Evolutionary conservation across 2,113 vertebrate genomes (phyloP).

Genomic region (Apteryx mantelli): DNA sequence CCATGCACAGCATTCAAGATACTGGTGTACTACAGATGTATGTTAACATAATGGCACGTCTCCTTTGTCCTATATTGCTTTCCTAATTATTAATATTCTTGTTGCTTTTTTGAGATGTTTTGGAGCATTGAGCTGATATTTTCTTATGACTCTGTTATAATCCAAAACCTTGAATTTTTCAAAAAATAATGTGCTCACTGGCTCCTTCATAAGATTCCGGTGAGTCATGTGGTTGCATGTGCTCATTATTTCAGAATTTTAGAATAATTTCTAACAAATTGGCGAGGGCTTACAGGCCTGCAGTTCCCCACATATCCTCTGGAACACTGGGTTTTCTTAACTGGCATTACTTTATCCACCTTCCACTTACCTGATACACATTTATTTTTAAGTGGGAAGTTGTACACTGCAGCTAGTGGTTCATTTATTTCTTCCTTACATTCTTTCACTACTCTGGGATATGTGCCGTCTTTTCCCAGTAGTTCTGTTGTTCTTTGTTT

Average conservation of each 20-base stretch:
- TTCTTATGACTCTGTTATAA: not conserved
- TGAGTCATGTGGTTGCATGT: not conserved
- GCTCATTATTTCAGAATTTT: not conserved
- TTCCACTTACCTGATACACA: not conserved
- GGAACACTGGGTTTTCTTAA: not conserved
- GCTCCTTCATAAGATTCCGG: not conserved
- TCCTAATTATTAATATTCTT: not conserved
- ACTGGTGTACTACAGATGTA: not conserved
- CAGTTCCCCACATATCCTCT: not conserved
- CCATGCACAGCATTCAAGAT: not conserved
- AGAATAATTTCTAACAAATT: not conserved
- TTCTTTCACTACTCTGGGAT: not conserved
- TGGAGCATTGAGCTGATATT: not conserved
- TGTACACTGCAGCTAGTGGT: not conserved
- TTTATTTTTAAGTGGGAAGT: not conserved
- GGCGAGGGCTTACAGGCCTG: not conserved
- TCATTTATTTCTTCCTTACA: not conserved
- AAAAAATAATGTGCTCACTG: not conserved
- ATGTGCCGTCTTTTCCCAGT: not conserved
- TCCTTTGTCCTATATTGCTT: not conserved
- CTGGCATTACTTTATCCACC: not conserved
- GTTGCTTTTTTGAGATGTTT: not conserved
- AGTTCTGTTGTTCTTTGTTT: not conserved
- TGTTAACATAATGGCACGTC: not conserved
- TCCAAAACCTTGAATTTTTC: not conserved